Base-by-base conservation (phyloP, 2,797 vertebrate genomes). In the Sebastiscus albofasciatus region DNA sequence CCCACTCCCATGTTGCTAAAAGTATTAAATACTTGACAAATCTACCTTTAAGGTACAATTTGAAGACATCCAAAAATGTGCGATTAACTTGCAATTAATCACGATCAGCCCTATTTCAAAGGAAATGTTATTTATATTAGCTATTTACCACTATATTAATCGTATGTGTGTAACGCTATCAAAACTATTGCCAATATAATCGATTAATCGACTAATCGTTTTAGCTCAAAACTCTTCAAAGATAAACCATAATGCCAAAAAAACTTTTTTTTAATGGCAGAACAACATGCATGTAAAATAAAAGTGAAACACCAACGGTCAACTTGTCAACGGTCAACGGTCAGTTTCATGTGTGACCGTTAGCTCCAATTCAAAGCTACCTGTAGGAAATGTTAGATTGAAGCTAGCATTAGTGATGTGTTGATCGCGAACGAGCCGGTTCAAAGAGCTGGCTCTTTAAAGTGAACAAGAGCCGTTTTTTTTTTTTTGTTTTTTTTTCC, bases 181-280 rank as follows among this genome's bases (percentile, higher is more conserved):
- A 65, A 34, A 59, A 29, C 1, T 27, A 46, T 2, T 34, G 3
- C n/a, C 5, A 20, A 1, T 10, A 20, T 11, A 6, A 42, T 69
- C 49, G 22, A 61, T 16, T 71, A 42, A 61, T 42, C 56, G 54
- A 66, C 31, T 49, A 22, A 31, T 34, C 27, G 16, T 22, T 62
- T 46, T n/a, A 24, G 27, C 3, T 0, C 8, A 5, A 5, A 71
- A 2, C 20, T 54, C 22, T 39, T 22, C 3, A 18, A 8, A 46
- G 8, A 46, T 5, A 0, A 16, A 10, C 27, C 7, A 11, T 0
- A 4, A 6, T 2, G n/a, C 6, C 14, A 8, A n/a, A 6, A 29
- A 8, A 22, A 13, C 3, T 7, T 52, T 12, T 12, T 12, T 58
- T 52, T 8, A 16, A 34, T 20, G 13, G 7, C 1, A 26, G 8